A percentile compares a stretch with the other conserved stretches of the same genome.
These are phyloP conservation scores for Cyclophora punctaria DNA, from an alignment of 2,888 invertebrate genomes.

Conservation along the genomic window DNA sequence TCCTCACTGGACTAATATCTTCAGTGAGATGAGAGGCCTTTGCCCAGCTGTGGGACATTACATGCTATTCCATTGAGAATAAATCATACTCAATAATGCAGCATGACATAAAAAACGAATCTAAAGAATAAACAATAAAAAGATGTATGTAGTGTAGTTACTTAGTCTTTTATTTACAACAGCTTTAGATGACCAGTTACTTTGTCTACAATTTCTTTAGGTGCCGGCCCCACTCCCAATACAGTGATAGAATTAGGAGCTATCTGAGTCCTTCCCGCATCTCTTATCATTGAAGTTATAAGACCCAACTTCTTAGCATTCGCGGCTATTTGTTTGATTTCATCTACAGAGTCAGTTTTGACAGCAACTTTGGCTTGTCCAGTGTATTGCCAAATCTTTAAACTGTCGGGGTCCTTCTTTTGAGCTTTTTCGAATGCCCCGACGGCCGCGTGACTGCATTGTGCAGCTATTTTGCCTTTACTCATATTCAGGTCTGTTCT, in stretches of 20 bases:
- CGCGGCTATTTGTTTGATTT: conserved; percentile 79
- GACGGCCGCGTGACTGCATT: conserved; percentile 96
- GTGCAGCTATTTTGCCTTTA: conserved; percentile 95
- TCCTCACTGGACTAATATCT: too few species aligned
- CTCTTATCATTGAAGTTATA: conserved; percentile 83
- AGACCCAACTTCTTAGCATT: conserved; percentile 82
- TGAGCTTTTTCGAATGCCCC: conserved; percentile 85
- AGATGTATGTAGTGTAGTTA: neutral
- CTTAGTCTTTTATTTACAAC: conserved; percentile 66
- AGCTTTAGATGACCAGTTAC: conserved; percentile 92
- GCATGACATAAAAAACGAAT: too few species aligned
- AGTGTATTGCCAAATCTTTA: conserved; percentile 74
- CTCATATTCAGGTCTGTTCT: conserved; percentile 95
- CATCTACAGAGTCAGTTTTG: conserved; percentile 84
- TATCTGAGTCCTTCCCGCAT: conserved; percentile 96
- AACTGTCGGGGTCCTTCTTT: conserved; percentile 75
- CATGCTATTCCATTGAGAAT: too few species aligned
- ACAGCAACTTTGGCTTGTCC: conserved; percentile 94
- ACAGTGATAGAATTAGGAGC: conserved; percentile 92
- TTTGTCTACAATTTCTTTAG: conserved; percentile 82
- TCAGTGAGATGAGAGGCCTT: too few species aligned
- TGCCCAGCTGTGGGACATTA: too few species aligned
- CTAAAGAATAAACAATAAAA: too few species aligned
- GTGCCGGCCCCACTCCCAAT: conserved; percentile 94
- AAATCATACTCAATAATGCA: too few species aligned